These are phyloP conservation scores for Odobenus rosmarus DNA, from an alignment of 2,113 vertebrate species.

Conservation along the genomic window DNA sequence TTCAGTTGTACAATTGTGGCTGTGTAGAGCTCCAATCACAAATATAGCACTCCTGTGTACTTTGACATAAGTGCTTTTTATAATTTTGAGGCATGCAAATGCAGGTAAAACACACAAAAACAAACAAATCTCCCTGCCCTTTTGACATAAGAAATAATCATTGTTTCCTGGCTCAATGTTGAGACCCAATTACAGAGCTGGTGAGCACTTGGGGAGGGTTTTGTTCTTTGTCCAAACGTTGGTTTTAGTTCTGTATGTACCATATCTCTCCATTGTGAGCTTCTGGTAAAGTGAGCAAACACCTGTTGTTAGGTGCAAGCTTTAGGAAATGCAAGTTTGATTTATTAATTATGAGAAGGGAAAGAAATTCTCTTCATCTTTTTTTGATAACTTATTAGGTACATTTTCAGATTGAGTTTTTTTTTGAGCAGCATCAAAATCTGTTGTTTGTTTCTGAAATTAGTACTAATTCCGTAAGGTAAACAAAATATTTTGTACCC, in stretches of 20 bases:
- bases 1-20: too few species aligned
- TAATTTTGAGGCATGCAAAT: neutral
- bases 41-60: neutral
- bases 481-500: neutral
- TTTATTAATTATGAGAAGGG: slow-evolving; percentile 15
- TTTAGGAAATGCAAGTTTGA: slow-evolving; percentile 42
- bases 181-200: slow-evolving; percentile 12
- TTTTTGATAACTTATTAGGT: neutral
- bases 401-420: neutral
- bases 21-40: neutral
- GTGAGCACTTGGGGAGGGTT: neutral
- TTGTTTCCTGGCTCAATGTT: neutral
- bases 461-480: neutral
- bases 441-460: neutral
- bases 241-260: neutral
- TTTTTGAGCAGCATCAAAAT: neutral
- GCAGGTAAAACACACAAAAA: neutral
- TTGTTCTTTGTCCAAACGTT: neutral
- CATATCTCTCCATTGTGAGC: neutral
- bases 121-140: neutral
- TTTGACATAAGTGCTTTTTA: neutral
- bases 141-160: neutral
- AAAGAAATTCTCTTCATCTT: slow-evolving; percentile 38
- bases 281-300: slow-evolving; percentile 48
- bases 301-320: slow-evolving; percentile 44